phyloP scores from a whole-genome alignment of 2,797 vertebrate genomes.

The Gambelia wislizenii region DNA sequence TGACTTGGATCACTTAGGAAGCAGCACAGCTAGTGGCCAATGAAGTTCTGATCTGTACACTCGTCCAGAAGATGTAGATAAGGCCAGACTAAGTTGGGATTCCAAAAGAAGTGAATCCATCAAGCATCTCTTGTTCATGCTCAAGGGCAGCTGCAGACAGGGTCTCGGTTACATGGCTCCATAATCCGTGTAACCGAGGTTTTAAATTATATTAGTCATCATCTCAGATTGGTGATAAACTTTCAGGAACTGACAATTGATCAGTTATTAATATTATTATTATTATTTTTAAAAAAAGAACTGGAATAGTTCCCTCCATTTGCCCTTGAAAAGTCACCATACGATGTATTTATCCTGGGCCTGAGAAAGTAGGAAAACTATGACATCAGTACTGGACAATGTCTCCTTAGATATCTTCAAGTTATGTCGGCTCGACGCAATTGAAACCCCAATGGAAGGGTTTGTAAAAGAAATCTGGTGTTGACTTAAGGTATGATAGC shows the following conservation, averaged over 20 bases:
- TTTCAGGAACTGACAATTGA: not conserved
- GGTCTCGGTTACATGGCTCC: not conserved
- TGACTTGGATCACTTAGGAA: not conserved
- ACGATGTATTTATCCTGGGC: slow-evolving; percentile 33
- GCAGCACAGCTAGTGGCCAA: too few species aligned
- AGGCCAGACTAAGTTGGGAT: not conserved
- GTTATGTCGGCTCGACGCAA: slow-evolving; percentile 54
- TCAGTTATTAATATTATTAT: not conserved
- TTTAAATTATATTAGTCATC: not conserved
- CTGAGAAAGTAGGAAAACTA: slow-evolving; percentile 36
- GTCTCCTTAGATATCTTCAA: slow-evolving; percentile 71
- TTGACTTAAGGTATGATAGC: slow-evolving; percentile 81
- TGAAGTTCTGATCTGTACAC: not conserved
- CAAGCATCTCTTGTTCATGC: too few species aligned
- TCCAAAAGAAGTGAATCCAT: not conserved
- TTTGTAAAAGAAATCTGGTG: slow-evolving; percentile 70
- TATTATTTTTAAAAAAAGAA: not conserved
- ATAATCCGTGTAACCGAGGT: not conserved
- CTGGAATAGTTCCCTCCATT: not conserved
- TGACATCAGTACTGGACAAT: slow-evolving; percentile 49
- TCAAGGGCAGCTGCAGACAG: not conserved
- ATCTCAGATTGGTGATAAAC: not conserved
- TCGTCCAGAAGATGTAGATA: not conserved
- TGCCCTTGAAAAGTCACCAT: not conserved
- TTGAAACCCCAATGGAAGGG: slow-evolving; percentile 73